Base-by-base conservation (phyloP, 2,797 vertebrate species). In the Leucoraja ocellata region DNA sequence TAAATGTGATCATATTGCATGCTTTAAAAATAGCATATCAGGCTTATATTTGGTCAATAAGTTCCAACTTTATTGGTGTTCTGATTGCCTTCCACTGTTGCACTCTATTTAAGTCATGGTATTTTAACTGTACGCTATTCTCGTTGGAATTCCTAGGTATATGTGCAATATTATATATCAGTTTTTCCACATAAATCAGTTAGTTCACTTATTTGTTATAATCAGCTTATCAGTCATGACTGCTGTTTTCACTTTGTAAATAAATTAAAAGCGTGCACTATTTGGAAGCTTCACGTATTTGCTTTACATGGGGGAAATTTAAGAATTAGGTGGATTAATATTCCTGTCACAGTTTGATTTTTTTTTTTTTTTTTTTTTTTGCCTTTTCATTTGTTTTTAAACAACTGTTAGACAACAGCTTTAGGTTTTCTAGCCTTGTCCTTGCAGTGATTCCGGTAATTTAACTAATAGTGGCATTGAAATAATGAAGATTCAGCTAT, bases 351-450 rank as follows among this genome's bases (percentile, higher is more conserved):
- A 88, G 4, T 63, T 81, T 84, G n/a, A 77, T 32, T 65, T 21
- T 39, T 77, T 1, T 92, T 7, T 77, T n/a, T n/a, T 32, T 65
- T 21, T 39, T 77, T 1, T 61, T 39, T 46, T 23, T 93, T 94
- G 74, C 28, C 0, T 32, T n/a, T 46, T 0, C 0, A 0, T 0
- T 0, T 0, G 0, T 18, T 81, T 58, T 2, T 0, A 5, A 58
- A 39, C 28, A 32, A 68, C 28, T n/a, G 93, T 2, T 13, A 10
- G 54, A 68, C 84, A 32, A n/a, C 84, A 68, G 14, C n/a, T 68
- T 80, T 88, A 21, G 68, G 1, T 68, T 88, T 68, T 18, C n/a
- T 65, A 16, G n/a, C 4, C 14, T 21, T 88, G 63, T 5, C 63
- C 28, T 1, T 68, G 16, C 61, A 68, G 6, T 68, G 84, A 68